Percentiles rank a stretch among this genome's conserved stretches.
Evolutionary conservation across 2,113 vertebrate genomes (phyloP).

Genomic region (Oreocharis arfaki): DNA sequence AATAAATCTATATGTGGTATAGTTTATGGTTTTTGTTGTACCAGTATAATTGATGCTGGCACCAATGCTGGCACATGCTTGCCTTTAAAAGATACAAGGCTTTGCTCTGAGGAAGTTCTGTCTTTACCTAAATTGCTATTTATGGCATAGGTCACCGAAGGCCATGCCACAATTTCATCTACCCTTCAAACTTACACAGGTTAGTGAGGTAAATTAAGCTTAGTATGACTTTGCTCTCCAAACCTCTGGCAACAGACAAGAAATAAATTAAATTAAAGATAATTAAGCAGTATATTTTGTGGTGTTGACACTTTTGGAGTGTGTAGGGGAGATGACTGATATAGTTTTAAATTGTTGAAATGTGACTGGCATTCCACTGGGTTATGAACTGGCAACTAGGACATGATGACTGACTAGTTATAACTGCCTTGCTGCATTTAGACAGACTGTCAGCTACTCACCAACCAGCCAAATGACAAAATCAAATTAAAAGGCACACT

Average conservation of each 20-base stretch:
- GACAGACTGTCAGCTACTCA: neutral
- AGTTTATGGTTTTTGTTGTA: neutral
- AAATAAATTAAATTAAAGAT: neutral
- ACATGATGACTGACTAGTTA: neutral
- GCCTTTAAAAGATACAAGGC: neutral
- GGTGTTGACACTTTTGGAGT: neutral
- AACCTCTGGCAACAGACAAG: neutral
- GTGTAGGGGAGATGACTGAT: neutral
- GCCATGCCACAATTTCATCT: neutral
- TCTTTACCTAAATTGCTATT: neutral
- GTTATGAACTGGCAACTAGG: neutral
- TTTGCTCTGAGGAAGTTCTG: neutral
- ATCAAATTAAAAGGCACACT: constrained; percentile 24
- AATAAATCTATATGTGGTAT: neutral
- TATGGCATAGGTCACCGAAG: neutral
- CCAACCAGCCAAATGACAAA: neutral
- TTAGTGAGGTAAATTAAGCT: neutral
- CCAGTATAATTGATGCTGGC: neutral
- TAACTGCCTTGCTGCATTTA: neutral
- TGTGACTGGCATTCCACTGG: neutral
- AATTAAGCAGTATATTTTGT: neutral
- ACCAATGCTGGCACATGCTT: neutral
- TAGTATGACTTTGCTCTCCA: neutral
- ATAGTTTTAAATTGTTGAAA: neutral
- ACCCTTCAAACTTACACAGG: neutral